Base-by-base conservation (phyloP, 2,113 vertebrate genomes). In the Nesospiza acunhae region DNA sequence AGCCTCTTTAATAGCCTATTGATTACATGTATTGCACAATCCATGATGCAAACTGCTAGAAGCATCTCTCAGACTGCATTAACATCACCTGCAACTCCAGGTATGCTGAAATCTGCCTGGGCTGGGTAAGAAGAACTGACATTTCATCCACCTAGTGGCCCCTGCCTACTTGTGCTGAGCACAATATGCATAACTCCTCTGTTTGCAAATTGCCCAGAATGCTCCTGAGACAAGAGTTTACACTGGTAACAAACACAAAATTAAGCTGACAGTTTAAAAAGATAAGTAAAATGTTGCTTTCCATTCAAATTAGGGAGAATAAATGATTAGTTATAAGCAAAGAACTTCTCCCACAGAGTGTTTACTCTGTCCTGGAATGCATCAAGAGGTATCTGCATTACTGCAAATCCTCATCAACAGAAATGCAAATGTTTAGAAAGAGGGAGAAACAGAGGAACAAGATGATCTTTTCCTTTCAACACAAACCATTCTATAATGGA, bases 351-450 rank as follows among this genome's bases (percentile, higher is more conserved):
- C 41, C 41, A 11, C 19, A 12, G 42, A 74, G 26, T 39, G 62
- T 83, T 76, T 79, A 82, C 44, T 49, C 47, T 68, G 30, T 73
- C 28, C 58, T 39, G 63, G 77, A 77, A 83, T 59, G 73, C 89
- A 84, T 37, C 52, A 53, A 72, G 60, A 84, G 24, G 6, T 68
- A 42, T 14, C 19, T 87, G 93, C 49, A 79, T 44, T 50, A 16
- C 56, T 42, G 74, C n/a, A 92, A 59, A 94, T 60, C 58, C 28
- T 53, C 87, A 84, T 35, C 44, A 60, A 75, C 47, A 82, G 80
- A 79, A 78, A 82, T 62, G 62, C 64, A 79, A 84, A 78, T 46
- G 46, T 79, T 96, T 94, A 73, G 70, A 83, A 82, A 82, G 53
- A 87, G 18, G 14, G 46, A 87, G 44, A 76, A 89, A 64, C 79